Conservation (phyloP, 2,888 invertebrate species). For the Chrysina gloriosa region DNA sequence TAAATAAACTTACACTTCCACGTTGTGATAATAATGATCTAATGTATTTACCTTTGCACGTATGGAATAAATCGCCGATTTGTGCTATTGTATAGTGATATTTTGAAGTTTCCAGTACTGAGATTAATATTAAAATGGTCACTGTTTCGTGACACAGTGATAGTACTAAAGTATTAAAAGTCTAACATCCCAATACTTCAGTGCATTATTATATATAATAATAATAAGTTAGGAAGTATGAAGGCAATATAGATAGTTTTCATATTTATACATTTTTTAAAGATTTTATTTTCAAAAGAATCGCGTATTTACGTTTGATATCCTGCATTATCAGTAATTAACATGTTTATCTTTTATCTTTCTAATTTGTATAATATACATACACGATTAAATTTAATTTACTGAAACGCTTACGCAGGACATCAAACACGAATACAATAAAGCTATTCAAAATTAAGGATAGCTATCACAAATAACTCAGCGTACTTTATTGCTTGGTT, state of each 20-base stretch:
- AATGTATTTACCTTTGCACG: background rate
- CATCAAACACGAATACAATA: slow-evolving; percentile 56
- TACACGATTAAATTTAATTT: slow-evolving; percentile 1
- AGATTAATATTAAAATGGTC: slow-evolving; percentile 64
- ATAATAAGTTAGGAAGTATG: slow-evolving; percentile 66
- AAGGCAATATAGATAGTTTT: slow-evolving; percentile 66
- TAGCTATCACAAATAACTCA: slow-evolving; percentile 63
- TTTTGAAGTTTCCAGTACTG: slow-evolving; percentile 56
- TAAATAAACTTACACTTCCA: no score
- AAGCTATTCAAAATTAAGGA: slow-evolving; percentile 61
- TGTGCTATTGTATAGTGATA: slow-evolving; percentile 36
- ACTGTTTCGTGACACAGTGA: slow-evolving; percentile 62
- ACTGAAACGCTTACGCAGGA: slow-evolving; percentile 45
- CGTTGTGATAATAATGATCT: slow-evolving; percentile 1
- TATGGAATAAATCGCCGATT: slow-evolving; percentile 11
- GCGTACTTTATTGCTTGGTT: slow-evolving; percentile 52
- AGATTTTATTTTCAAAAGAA: slow-evolving; percentile 57
- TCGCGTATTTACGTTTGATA: slow-evolving; percentile 52
- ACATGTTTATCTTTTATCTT: slow-evolving; percentile 9
- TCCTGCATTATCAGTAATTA: slow-evolving; percentile 30
- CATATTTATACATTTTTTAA: slow-evolving; percentile 61
- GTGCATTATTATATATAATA: slow-evolving; percentile 65
- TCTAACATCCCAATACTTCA: slow-evolving; percentile 67
- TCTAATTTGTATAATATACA: slow-evolving; percentile 17
- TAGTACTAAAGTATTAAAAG: slow-evolving; percentile 67